Evolutionary conservation across 1,140 invertebrate species (phyloP), one percentile per base, ranked within the genome.

Genomic region (Dendrolimus kikuchii): DNA sequence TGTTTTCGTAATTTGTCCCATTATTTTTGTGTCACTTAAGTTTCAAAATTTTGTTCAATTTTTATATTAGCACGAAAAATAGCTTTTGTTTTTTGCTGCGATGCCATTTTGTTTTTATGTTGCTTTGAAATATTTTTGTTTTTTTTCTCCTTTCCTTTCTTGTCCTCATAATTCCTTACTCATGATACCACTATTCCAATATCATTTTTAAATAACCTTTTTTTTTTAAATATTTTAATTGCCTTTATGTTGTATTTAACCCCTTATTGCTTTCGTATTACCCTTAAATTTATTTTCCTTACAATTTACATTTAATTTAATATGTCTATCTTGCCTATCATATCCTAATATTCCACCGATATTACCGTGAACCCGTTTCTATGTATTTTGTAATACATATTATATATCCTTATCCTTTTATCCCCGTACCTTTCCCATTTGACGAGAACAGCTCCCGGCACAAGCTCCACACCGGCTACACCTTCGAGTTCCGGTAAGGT

Each of bases 401-500:
- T 9, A n/a, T 40, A 49, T 55, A 48, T 44, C 62, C 62, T 50
- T 46, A 8, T 53, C 64, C 64, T 60, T 38, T 52, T 53, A 46
- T 56, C 55, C 49, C 54, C 36, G 43, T 54, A 54, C 45, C 9
- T 46, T 40, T 50, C 49, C 40, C 49, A 45, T 43, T 46, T 61
- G 38, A 38, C 62, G 55, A 57, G 56, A 40, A 53, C 60, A 80
- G 77, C 74, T 50, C 68, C 74, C 59, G 72, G 82, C 8, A 57
- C 78, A 67, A 76, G 81, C 55, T 81, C 77, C 38, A 70, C 74
- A 8, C 75, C 79, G 9, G 72, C 77, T 5, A 86, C 85, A 47
- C 73, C 83, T 37, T 79, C 81, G 7, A 82, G 76, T 50, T 77
- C 80, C 66, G 76, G 77, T 81, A 88, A 88, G 77, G 90, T 92